Percentiles rank a stretch among this genome's conserved stretches.
These are phyloP conservation scores for Xiphophorus maculatus DNA, from an alignment of 2,113 vertebrate species.

Conservation along the genomic window DNA sequence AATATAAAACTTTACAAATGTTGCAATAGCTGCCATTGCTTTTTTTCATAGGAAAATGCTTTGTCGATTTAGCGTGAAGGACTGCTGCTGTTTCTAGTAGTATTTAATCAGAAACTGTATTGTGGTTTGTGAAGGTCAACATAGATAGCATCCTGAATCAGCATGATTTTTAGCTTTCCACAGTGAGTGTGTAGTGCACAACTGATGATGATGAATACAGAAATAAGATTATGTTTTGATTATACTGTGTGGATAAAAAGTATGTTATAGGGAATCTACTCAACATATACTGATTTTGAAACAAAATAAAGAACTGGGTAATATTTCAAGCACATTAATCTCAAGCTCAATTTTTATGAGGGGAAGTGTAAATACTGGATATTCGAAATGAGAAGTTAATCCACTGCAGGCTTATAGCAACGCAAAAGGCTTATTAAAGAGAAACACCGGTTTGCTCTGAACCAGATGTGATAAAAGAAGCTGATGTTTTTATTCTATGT, in stretches of 20 bases:
- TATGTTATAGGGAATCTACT: constrained; percentile 1
- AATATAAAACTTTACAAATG: constrained; percentile 57
- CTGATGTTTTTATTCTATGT: constrained; percentile 23
- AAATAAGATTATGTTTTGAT: constrained; percentile 17
- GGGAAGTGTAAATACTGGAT: constrained; percentile 27
- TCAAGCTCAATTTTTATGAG: neutral
- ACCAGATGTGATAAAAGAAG: constrained; percentile 26
- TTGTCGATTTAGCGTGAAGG: constrained; percentile 34
- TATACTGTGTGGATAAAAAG: constrained; percentile 47
- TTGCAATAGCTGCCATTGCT: constrained; percentile 58
- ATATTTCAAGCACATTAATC: constrained; percentile 1
- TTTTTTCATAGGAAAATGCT: constrained; percentile 20
- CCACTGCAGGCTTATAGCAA: constrained; percentile 14
- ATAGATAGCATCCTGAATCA: constrained; percentile 36
- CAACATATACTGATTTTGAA: neutral
- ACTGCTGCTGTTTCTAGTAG: constrained; percentile 49
- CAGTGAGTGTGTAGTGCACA: constrained; percentile 24
- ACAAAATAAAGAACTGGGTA: neutral
- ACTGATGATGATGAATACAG: constrained; percentile 9
- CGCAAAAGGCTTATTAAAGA: constrained; percentile 21
- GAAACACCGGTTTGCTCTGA: constrained; percentile 8
- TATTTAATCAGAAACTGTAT: constrained; percentile 50
- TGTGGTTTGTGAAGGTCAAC: constrained; percentile 46
- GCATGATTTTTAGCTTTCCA: constrained; percentile 34
- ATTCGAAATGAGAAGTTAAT: constrained; percentile 8